These are phyloP conservation scores for Scaeva pyrastri DNA, from an alignment of 2,888 invertebrate genomes.

Conservation along the genomic window DNA sequence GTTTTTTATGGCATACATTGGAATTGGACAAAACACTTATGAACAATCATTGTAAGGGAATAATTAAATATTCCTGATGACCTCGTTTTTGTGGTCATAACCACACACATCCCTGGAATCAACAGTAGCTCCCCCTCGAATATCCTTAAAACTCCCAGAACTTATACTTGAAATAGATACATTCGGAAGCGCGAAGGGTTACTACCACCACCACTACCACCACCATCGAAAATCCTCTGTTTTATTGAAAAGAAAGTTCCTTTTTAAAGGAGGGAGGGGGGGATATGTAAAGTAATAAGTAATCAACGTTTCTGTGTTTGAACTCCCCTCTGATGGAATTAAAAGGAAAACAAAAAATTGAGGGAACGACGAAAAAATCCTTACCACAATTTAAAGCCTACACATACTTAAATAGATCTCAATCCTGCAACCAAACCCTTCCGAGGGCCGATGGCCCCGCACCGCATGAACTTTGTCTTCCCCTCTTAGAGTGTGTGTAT, in stretches of 20 bases:
- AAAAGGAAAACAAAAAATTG: slow-evolving; percentile 7
- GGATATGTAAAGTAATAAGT: too few relatives aligned
- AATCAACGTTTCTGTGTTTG: slow-evolving; percentile 61
- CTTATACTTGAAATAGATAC: slow-evolving; percentile 10
- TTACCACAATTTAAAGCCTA: slow-evolving; percentile 21
- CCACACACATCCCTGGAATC: slow-evolving; percentile 29
- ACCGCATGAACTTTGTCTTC: slow-evolving; percentile 19
- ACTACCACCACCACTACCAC: neutral
- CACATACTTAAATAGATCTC: slow-evolving; percentile 5
- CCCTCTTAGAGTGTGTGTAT: slow-evolving; percentile 29
- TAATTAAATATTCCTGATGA: slow-evolving; percentile 67
- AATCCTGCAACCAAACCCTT: neutral
- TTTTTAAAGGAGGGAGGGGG: slow-evolving; percentile 44
- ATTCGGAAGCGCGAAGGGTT: too few relatives aligned
- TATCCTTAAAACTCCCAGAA: neutral
- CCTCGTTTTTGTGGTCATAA: slow-evolving; percentile 61
- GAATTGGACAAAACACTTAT: slow-evolving; percentile 41
- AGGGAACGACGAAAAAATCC: neutral
- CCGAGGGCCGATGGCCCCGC: too few relatives aligned
- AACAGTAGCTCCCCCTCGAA: slow-evolving; percentile 48
- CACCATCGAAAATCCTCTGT: neutral
- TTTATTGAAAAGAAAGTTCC: slow-evolving; percentile 38
- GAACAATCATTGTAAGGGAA: slow-evolving; percentile 37
- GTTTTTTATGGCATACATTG: too few relatives aligned
- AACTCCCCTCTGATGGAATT: neutral